Base-by-base conservation (phyloP, 92 coral and sea anemone species). In the Diadumene lineata region DNA sequence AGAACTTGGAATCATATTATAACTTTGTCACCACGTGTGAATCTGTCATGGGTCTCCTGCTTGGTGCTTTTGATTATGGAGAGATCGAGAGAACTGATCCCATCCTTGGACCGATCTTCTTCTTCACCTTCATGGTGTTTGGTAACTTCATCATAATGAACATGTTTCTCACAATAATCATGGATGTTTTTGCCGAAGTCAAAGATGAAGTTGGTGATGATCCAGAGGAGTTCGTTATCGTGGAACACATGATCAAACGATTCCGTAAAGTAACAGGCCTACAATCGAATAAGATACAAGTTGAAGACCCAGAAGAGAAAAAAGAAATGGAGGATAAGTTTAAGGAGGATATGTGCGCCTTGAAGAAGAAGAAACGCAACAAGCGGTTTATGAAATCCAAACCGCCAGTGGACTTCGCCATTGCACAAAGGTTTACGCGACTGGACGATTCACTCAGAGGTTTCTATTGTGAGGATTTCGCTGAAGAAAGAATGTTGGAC, bases 91-190 rank as follows among this genome's bases (percentile, higher is more conserved):
- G 67, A 2, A 84, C 90, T 1, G 88, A 87, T 31, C 97, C 97
- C 7, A 80, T 88, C 30, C 64, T 91, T 18, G 98, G 98, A 0
- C 92, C 97, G 18, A 34, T 91, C 32, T 94, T 91, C 77, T 84
- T 94, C 77, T 94, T 94, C 81, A 69, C 94, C 32, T 76, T 89
- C 50, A 88, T 94, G 97, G 93, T 94, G 64, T 88, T 88, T 50
- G 98, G 98, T 7, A 87, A 82, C 50, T 91, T 94, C 44, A 86
- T 94, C 48, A 70, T 94, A 62, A 91, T 91, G 88, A 94, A 94
- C 78, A 85, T 94, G 92, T 88, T 94, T 69, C 81, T 91, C 11
- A 89, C 94, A 28, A 85, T 94, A 33, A 89, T 94, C 23, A 81
- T 94, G 70, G 98, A 94, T 62, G 89, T 87, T 61, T 94, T 94